Percentiles rank a stretch among this genome's conserved stretches.
Conservation (phyloP, 2,113 vertebrate genomes). For the Alethe castanea region DNA sequence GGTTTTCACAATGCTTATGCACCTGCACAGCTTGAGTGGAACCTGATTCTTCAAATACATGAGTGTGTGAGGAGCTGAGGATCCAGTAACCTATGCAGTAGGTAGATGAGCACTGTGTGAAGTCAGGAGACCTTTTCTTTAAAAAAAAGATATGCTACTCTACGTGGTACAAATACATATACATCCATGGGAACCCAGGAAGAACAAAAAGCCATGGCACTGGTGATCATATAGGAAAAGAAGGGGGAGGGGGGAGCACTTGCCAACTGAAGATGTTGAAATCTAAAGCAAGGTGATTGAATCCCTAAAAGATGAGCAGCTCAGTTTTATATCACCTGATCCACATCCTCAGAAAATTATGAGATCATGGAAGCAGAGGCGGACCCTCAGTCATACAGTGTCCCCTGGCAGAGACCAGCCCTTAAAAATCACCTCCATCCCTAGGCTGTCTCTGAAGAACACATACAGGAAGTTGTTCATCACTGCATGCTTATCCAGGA, state of each 20-base stretch:
- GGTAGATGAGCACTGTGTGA: background rate
- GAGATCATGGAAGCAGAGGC: background rate
- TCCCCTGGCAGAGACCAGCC: background rate
- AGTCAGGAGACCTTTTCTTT: background rate
- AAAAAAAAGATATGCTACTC: background rate
- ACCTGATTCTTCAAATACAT: background rate
- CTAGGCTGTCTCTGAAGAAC: background rate
- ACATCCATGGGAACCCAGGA: background rate
- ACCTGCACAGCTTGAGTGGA: background rate
- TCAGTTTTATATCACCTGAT: background rate
- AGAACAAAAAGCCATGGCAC: background rate
- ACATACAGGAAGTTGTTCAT: background rate
- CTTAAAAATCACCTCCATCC: background rate
- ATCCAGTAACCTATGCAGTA: background rate
- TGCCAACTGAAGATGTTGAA: background rate
- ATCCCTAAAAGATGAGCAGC: rapidly evolving
- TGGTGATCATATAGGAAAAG: background rate
- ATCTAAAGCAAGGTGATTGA: background rate
- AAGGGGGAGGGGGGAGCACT: rapidly evolving
- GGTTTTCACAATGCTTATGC: background rate
- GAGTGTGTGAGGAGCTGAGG: background rate
- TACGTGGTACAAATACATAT: background rate
- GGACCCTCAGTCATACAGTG: background rate
- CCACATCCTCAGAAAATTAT: background rate
- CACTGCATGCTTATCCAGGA: background rate